A percentile compares a stretch with the other conserved stretches of the same genome.
Conservation (phyloP, 2,113 vertebrate species). For the Macroglossus sobrinus region DNA sequence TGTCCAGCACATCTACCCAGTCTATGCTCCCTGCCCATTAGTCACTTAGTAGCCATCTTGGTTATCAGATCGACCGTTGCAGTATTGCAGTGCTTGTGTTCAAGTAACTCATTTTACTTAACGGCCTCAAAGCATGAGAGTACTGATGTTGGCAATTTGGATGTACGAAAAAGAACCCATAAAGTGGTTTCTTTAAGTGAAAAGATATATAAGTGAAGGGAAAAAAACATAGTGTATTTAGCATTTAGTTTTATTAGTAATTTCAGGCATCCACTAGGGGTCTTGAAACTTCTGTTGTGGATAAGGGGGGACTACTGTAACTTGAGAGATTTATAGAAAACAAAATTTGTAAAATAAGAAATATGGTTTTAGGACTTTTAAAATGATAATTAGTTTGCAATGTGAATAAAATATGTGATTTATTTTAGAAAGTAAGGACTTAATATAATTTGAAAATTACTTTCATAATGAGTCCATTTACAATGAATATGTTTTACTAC, state of each 20-base stretch:
- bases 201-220: not conserved
- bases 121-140: too few relatives aligned
- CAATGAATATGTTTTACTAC: slow-evolving; percentile 73
- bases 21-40: too few relatives aligned
- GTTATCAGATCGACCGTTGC: not conserved
- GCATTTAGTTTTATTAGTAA: not conserved
- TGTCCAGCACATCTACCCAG: not conserved
- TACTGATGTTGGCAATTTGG: not conserved
- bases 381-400: slow-evolving; percentile 29
- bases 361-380: not conserved
- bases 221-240: not conserved
- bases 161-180: not conserved
- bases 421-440: slow-evolving; percentile 76
- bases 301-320: not conserved
- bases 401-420: slow-evolving; percentile 53
- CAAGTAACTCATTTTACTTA: not conserved
- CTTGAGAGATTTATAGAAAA: slow-evolving; percentile 8
- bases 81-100: not conserved
- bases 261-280: not conserved
- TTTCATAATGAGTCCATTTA: slow-evolving; percentile 78
- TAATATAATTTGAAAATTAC: slow-evolving; percentile 79
- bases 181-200: not conserved
- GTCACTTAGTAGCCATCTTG: not conserved
- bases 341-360: slow-evolving; percentile 22
- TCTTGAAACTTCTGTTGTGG: too few relatives aligned